phyloP scores from a whole-genome alignment of 1,140 invertebrate species.

The Frieseomelitta varia region DNA sequence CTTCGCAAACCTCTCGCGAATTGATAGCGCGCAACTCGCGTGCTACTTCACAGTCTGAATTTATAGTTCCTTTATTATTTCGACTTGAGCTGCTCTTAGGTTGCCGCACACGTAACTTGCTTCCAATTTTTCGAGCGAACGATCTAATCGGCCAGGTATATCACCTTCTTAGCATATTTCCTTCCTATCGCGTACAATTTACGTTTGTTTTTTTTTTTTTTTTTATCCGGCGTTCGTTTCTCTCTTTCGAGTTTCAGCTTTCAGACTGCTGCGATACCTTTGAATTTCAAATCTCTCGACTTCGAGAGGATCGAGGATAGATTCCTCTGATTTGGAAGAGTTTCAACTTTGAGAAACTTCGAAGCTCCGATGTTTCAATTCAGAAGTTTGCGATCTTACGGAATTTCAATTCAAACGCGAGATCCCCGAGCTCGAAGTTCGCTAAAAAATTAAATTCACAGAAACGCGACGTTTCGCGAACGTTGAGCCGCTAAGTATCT shows the following conservation, averaged over 20 bases:
- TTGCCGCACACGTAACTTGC: conserved; percentile 33
- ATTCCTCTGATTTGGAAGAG: too few species aligned
- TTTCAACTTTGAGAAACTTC: too few species aligned
- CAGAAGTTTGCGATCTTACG: too few species aligned
- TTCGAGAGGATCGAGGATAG: too few species aligned
- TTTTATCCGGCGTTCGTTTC: background rate
- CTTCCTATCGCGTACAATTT: background rate
- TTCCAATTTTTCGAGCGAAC: conserved; percentile 28
- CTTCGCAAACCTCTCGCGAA: conserved; percentile 29
- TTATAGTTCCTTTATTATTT: conserved; percentile 41
- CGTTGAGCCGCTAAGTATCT: background rate
- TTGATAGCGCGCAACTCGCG: conserved; percentile 36
- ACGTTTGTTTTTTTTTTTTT: too few species aligned
- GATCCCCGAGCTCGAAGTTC: too few species aligned
- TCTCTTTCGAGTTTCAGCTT: background rate
- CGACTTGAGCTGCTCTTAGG: conserved; percentile 21
- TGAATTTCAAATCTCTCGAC: too few species aligned
- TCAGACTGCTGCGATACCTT: too few species aligned
- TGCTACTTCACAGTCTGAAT: conserved; percentile 36
- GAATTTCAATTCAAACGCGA: background rate
- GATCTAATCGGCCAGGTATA: conserved; percentile 16
- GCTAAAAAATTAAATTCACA: background rate
- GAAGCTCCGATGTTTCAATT: too few species aligned
- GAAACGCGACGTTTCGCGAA: background rate
- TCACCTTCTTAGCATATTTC: conserved; percentile 6